Base-by-base conservation (phyloP, 2,888 invertebrate genomes). In the Archaeoteleia sp. region DNA sequence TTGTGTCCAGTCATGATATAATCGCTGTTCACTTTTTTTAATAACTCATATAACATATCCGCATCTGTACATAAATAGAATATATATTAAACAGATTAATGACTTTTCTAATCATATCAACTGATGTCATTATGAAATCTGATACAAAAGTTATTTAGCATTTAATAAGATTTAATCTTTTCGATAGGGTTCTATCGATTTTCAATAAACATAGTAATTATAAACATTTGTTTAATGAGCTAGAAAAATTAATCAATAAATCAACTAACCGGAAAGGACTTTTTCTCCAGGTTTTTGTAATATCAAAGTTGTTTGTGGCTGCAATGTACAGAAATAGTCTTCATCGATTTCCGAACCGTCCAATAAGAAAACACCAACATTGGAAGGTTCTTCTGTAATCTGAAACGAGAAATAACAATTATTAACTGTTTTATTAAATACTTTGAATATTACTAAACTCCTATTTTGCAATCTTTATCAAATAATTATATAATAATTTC, bases 271-370 rank as follows among this genome's bases (percentile, higher is more conserved):
- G 43, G 85, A 84, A 39, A 84, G 62, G 14, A 86, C 71, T 54
- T 70, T 76, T 68, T 87, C 86, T 8, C 85, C 85, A 1, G 83
- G 81, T 58, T 75, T 77, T 35, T 82, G 82, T n/a, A 87, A 71
- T 37, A 94, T 90, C 57, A 95, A 88, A 9, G 93, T 87, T 0
- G 93, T 93, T 82, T 95, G 95, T 0, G 93, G 86, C 42, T 92
- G 90, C 49, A 95, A 79, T 0, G 92, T 92, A 67, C 87, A 85
- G 75, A 95, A 91, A 82, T 94, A 95, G 23, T 92, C 93, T 73
- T 95, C 92, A 74, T 91, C 92, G 39, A 85, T 77, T 65, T 82
- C 73, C 6, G 84, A 84, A 39, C 85, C 85, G 67, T 85, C 85
- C 29, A 82, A 45, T 10, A 85, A 73, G 48, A 77, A 85, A 48